A percentile compares a stretch with the other conserved stretches of the same genome.
Evolutionary conservation across 2,888 invertebrate genomes (phyloP).

Genomic region (Leucophora obtusa): DNA sequence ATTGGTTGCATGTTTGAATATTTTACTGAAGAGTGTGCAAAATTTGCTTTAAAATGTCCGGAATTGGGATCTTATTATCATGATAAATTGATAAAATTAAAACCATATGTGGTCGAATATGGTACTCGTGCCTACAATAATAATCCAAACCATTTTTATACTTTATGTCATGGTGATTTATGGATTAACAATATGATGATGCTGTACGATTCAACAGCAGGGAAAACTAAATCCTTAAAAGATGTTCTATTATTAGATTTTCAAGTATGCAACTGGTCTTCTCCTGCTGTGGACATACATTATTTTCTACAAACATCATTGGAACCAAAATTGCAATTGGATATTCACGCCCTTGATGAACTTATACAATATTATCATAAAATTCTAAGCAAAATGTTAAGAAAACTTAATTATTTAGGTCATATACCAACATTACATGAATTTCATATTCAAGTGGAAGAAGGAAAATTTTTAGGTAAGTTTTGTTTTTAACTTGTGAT

Average conservation of each 20-base stretch:
- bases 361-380: slow-evolving; percentile 74
- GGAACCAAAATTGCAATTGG: slow-evolving; percentile 67
- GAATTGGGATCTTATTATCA: slow-evolving; percentile 71
- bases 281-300: slow-evolving; percentile 75
- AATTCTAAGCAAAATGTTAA: slow-evolving; percentile 69
- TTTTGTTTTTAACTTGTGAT: not conserved
- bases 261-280: slow-evolving; percentile 74
- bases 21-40: slow-evolving; percentile 69
- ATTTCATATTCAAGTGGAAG: slow-evolving; percentile 71
- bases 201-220: slow-evolving; percentile 56
- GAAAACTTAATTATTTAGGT: slow-evolving; percentile 68
- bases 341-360: slow-evolving; percentile 68
- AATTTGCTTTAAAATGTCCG: slow-evolving; percentile 69
- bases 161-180: slow-evolving; percentile 74
- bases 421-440: slow-evolving; percentile 73
- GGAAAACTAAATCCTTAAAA: slow-evolving; percentile 32
- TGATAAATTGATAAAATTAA: slow-evolving; percentile 70
- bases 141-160: slow-evolving; percentile 67
- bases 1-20: slow-evolving; percentile 71
- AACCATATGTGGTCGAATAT: slow-evolving; percentile 71
- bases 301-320: slow-evolving; percentile 75
- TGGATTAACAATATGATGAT: slow-evolving; percentile 77
- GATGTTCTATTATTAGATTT: slow-evolving; percentile 75
- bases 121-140: slow-evolving; percentile 69
- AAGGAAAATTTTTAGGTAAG: slow-evolving; percentile 72